These are phyloP conservation scores for Campoplex capitator DNA, from an alignment of 2,888 invertebrate genomes.

Conservation along the genomic window DNA sequence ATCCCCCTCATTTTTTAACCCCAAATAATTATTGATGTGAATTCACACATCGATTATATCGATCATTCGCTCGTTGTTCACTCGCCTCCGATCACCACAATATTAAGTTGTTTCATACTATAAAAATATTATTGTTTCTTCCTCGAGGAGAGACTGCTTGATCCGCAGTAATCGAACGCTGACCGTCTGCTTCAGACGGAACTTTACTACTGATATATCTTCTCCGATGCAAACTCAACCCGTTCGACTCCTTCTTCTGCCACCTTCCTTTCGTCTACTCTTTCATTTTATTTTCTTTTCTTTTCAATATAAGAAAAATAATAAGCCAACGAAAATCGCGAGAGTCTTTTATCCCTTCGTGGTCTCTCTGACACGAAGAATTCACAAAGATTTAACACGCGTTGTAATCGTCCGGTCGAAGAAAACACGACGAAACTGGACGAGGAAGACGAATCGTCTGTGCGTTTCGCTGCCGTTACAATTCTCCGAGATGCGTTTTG, in stretches of 20 bases:
- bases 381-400: constrained; percentile 17
- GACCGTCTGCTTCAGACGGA: constrained; percentile 37
- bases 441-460: constrained; percentile 53
- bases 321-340: constrained; percentile 29
- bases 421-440: constrained; percentile 44
- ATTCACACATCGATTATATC: constrained; percentile 29
- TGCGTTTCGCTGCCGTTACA: constrained; percentile 30
- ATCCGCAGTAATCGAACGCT: background rate
- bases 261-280: constrained; percentile 15
- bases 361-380: background rate
- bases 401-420: background rate
- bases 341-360: constrained; percentile 3
- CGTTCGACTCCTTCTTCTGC: constrained; percentile 43
- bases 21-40: constrained; percentile 11
- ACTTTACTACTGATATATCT: constrained; percentile 45
- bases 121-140: background rate
- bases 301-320: background rate
- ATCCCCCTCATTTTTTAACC: constrained; percentile 8
- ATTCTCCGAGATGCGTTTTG: constrained; percentile 40
- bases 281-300: constrained; percentile 25
- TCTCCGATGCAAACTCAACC: constrained; percentile 30
- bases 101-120: background rate
- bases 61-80: constrained; percentile 10
- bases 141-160: background rate
- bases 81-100: background rate